Base-by-base conservation (phyloP, 2,888 invertebrate genomes). In the Bellardia pandia region DNA sequence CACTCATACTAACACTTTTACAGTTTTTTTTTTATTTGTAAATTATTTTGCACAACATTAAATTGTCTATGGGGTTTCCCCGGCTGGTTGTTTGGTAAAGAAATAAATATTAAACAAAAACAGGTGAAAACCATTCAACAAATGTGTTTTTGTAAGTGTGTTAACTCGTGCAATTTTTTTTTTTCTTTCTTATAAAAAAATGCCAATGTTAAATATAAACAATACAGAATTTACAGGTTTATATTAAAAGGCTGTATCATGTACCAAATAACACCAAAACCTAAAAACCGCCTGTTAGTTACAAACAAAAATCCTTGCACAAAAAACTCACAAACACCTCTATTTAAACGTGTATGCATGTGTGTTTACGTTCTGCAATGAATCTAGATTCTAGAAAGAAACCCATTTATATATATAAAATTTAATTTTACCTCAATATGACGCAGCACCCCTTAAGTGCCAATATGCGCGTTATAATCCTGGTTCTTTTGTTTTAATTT, bases 381-480 rank as follows among this genome's bases (percentile, higher is more conserved):
- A 53, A 33, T 23, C 14, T 14, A 23, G n/a, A 53, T 16, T 23
- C 14, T 14, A 23, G 23, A 23, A 23, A 78, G 5, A 60, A 53
- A 33, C 40, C 37, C 75, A 75, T 48, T 75, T 60, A 62, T 48
- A 51, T 60, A 62, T 48, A 51, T 68, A 33, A 75, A 80, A 80
- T 80, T 64, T 64, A 64, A 80, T 53, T 72, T 66, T 11, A 56
- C 64, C 77, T 45, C 80, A 80, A 66, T 66, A 80, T 66, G 62
- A 64, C 62, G 72, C 64, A 62, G n/a, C 45, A 53, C 56, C 64
- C 64, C 80, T 45, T 23, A 80, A 72, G 80, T 56, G 56, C 64
- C 62, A 74, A 80, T 56, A 56, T 62, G 40, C 42, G 42, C 42
- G 11, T 58, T 42, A 77, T 2, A 56, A 33, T n/a, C 40, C 23